Evolutionary conservation across 2,888 invertebrate genomes (phyloP).

Genomic region (Drosophila anomelani): DNA sequence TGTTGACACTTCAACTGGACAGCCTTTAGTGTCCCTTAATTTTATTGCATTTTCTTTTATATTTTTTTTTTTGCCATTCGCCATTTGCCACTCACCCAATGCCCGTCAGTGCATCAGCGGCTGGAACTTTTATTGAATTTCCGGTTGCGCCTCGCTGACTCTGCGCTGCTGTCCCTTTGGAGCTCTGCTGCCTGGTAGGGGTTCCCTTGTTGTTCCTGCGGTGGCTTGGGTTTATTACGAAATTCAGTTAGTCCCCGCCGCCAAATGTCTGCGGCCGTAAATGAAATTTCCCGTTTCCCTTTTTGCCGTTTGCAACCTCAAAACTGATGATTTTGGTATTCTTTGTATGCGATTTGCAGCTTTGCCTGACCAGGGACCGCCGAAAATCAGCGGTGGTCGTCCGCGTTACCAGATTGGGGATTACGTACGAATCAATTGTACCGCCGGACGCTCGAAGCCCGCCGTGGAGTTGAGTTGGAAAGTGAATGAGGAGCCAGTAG

Average conservation of each 20-base stretch:
- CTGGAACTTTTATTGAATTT: slow-evolving; percentile 80
- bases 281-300: slow-evolving; percentile 68
- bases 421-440: slow-evolving; percentile 87
- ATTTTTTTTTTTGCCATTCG: slow-evolving; percentile 8
- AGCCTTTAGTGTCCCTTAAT: slow-evolving; percentile 9
- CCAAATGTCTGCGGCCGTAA: slow-evolving; percentile 58
- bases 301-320: slow-evolving; percentile 27
- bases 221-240: slow-evolving; percentile 66
- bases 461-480: slow-evolving; percentile 87
- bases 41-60: slow-evolving; percentile 45
- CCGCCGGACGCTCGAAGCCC: slow-evolving; percentile 87
- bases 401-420: slow-evolving; percentile 87
- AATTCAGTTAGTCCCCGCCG: slow-evolving; percentile 47
- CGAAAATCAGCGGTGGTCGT: slow-evolving; percentile 86
- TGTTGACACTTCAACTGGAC: slow-evolving; percentile 41
- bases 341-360: slow-evolving; percentile 82
- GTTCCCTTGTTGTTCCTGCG: slow-evolving; percentile 23
- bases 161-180: slow-evolving; percentile 37
- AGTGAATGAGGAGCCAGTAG: slow-evolving; percentile 87
- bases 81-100: slow-evolving; percentile 61
- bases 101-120: slow-evolving; percentile 73
- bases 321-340: slow-evolving; percentile 29
- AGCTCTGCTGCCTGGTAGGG: background rate
- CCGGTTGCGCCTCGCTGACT: slow-evolving; percentile 62
- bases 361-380: slow-evolving; percentile 87